Percentiles rank a stretch among this genome's conserved stretches.
Evolutionary conservation across 2,888 invertebrate genomes (phyloP).

Genomic region (Apotomis capreana): DNA sequence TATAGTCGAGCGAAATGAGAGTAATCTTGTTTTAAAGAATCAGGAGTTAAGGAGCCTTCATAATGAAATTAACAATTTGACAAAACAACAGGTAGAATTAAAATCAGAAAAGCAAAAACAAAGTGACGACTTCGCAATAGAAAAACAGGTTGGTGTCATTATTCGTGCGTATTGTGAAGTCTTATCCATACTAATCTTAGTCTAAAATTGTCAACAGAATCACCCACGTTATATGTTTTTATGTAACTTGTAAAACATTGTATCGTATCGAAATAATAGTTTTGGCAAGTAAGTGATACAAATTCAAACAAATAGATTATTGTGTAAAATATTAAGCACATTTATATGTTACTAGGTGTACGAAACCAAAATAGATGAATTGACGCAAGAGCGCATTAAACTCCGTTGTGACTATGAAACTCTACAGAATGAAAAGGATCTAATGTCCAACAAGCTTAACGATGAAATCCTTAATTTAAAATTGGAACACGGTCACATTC

Average conservation of each 20-base stretch:
- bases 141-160: conserved; percentile 70
- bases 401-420: conserved; percentile 51
- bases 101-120: conserved; percentile 54
- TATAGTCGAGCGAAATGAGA: conserved; percentile 57
- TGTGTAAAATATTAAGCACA: conserved; percentile 35
- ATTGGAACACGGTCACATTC: conserved; percentile 52
- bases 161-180: conserved; percentile 51
- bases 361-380: conserved; percentile 56
- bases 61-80: conserved; percentile 57
- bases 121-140: conserved; percentile 50
- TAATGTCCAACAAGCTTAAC: conserved; percentile 51
- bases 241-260: no score
- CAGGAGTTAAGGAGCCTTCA: conserved; percentile 62
- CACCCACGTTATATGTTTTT: background rate
- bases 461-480: conserved; percentile 56
- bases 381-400: conserved; percentile 51
- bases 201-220: background rate
- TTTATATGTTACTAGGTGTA: conserved; percentile 61
- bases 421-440: conserved; percentile 54
- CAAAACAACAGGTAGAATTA: conserved; percentile 50
- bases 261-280: background rate
- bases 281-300: background rate
- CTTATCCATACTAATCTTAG: conserved; percentile 29
- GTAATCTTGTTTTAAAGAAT: conserved; percentile 61
- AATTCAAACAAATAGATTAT: background rate